Conservation (phyloP, 2,888 invertebrate species). For the Scaptomyza flava region DNA sequence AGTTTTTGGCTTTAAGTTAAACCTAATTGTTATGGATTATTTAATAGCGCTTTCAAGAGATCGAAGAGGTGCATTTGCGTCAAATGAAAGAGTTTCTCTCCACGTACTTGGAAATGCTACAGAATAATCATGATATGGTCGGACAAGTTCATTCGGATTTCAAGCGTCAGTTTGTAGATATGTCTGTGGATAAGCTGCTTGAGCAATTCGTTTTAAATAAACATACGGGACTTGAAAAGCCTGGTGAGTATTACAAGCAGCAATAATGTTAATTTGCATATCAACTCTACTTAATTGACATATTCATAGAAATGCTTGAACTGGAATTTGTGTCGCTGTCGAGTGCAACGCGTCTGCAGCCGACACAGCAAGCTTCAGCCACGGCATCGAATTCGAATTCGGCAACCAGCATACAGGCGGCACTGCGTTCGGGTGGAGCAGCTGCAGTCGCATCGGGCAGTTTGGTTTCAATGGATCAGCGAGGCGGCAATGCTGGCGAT, state of each 20-base stretch:
- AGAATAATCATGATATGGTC: slow-evolving; percentile 95
- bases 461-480: slow-evolving; percentile 70
- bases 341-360: slow-evolving; percentile 67
- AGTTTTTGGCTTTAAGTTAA: neutral
- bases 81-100: slow-evolving; percentile 98
- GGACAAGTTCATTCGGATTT: slow-evolving; percentile 98
- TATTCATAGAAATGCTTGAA: slow-evolving; percentile 81
- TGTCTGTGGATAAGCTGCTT: slow-evolving; percentile 96
- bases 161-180: slow-evolving; percentile 94
- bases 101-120: slow-evolving; percentile 93
- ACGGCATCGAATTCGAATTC: slow-evolving; percentile 82
- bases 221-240: slow-evolving; percentile 96
- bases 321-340: slow-evolving; percentile 81
- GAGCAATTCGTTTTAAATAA: slow-evolving; percentile 96
- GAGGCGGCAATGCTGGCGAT: slow-evolving; percentile 49
- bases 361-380: slow-evolving; percentile 59
- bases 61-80: slow-evolving; percentile 95
- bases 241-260: slow-evolving; percentile 86
- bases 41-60: slow-evolving; percentile 94
- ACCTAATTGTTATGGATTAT: neutral
- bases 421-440: slow-evolving; percentile 60
- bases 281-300: neutral
- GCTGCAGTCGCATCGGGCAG: slow-evolving; percentile 50
- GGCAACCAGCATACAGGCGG: slow-evolving; percentile 80
- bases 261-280: neutral